These are phyloP conservation scores for Erebia ligea DNA, from an alignment of 2,888 invertebrate genomes.

Conservation along the genomic window DNA sequence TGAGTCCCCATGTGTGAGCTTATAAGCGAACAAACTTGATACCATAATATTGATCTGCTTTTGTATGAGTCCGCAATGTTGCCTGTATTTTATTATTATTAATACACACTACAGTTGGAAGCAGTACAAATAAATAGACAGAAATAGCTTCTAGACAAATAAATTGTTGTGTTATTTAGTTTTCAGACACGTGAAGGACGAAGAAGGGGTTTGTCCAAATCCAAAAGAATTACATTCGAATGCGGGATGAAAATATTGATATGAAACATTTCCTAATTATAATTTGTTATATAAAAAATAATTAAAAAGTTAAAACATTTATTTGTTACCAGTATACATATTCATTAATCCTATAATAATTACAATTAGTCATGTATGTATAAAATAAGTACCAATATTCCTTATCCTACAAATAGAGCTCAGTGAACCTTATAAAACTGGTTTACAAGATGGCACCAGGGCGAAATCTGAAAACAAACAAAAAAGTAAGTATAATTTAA, in stretches of 20 bases:
- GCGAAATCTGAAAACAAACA: constrained; percentile 61
- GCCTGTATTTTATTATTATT: no score
- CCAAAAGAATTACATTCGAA: constrained; percentile 55
- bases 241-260: constrained; percentile 49
- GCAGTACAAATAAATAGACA: no score
- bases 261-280: background rate
- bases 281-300: background rate
- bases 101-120: no score
- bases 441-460: constrained; percentile 53
- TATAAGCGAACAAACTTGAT: no score
- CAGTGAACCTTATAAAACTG: constrained; percentile 33
- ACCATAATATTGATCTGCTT: no score
- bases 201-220: constrained; percentile 69
- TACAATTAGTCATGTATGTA: constrained; percentile 5
- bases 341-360: background rate
- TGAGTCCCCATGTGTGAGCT: no score
- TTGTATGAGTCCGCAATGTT: no score
- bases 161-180: constrained; percentile 52
- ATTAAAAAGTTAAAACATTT: background rate
- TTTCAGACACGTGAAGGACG: constrained; percentile 74
- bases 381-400: constrained; percentile 3
- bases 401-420: background rate
- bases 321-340: background rate
- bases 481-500: background rate
- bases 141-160: no score